Base-by-base conservation (phyloP, 2,888 invertebrate genomes). In the Schizotus pectinicornis region DNA sequence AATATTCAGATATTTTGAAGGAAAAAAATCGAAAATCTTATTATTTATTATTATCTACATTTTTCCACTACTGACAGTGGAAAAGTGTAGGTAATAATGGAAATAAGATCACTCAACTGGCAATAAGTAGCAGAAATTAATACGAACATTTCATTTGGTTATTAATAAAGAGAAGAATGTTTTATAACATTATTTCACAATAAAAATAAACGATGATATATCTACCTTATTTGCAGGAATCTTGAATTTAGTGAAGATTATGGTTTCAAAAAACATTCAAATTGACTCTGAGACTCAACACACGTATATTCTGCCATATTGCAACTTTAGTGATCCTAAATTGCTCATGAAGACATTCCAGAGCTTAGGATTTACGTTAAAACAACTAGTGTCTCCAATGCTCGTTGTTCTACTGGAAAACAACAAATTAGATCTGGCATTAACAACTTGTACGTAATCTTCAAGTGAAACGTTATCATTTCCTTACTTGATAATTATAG, bases 241-340 rank as follows among this genome's bases (percentile, higher is more conserved):
- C 59, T 79, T 87, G 65, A 80, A 81, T 32, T 78, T 83, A 0
- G 65, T 89, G 1, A 68, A 79, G 42, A 81, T 80, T 31, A 87
- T 88, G 85, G 66, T 80, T 0, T 68, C 77, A 1, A 79, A 85
- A 73, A 78, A 81, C 0, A 82, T 87, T 0, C 78, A 78, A 12
- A 81, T 85, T 0, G 86, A 88, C 69, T 80, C 80, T 60, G 84
- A 85, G 7, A 88, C 88, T 0, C 72, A 88, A 43, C 71, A 78
- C 30, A 71, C 80, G 1, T 86, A 85, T 67, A 78, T 85, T 0
- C 67, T 88, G 2, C 87, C 87, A 0, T 79, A 81, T 61, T 82
- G 84, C 33, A 81, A 83, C 63, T 80, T 82, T 49, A 79, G 77
- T 0, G 80, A 84, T 8, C 80, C 83, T 0, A 78, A 81, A 70